A percentile compares a stretch with the other conserved stretches of the same genome.
phyloP scores from a whole-genome alignment of 1,140 invertebrate genomes.

The Wasmannia auropunctata region DNA sequence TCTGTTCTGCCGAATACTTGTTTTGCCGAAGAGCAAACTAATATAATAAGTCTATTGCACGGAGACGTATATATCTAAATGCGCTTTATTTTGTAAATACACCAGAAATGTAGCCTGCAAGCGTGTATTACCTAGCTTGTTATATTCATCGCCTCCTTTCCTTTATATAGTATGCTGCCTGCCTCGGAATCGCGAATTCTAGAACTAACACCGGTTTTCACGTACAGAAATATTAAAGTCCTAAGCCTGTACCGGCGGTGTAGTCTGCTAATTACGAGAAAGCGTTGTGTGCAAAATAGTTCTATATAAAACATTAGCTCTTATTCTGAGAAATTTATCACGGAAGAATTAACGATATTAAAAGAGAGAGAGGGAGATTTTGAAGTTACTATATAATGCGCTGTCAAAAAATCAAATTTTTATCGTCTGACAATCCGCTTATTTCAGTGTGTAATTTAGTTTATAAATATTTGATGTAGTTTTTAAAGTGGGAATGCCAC shows the following conservation, averaged over 20 bases:
- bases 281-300: background rate
- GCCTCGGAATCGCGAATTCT: slow-evolving; percentile 41
- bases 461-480: background rate
- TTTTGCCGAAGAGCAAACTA: background rate
- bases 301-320: background rate
- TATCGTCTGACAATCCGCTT: background rate
- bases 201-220: slow-evolving; percentile 38
- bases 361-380: background rate
- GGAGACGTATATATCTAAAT: slow-evolving; percentile 24
- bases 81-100: slow-evolving; percentile 20
- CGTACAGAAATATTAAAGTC: slow-evolving; percentile 49
- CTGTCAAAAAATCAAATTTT: background rate
- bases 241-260: slow-evolving; percentile 9
- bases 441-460: background rate
- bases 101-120: slow-evolving; percentile 16
- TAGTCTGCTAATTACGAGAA: slow-evolving; percentile 38
- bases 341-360: background rate
- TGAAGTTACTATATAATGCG: background rate
- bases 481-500: background rate
- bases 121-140: slow-evolving; percentile 25
- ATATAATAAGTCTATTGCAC: background rate
- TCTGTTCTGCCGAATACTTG: background rate
- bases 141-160: slow-evolving; percentile 33
- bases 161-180: background rate
- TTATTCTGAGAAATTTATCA: background rate